phyloP scores from a whole-genome alignment of 1,140 invertebrate species.

The Rhysida immarginata region DNA sequence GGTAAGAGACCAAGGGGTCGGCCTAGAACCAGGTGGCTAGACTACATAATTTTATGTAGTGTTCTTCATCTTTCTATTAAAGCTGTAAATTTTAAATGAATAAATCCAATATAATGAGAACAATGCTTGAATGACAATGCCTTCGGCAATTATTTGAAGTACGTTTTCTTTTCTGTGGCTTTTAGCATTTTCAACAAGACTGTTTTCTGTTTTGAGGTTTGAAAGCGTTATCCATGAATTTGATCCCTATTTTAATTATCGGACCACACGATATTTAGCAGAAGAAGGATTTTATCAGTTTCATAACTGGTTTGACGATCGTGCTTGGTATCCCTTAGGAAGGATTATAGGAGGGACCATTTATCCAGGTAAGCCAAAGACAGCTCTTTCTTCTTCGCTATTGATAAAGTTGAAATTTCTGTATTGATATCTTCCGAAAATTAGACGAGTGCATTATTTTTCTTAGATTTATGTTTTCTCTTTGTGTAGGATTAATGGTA shows the following conservation, averaged over 20 bases:
- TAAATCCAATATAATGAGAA: background rate
- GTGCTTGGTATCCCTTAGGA: constrained; percentile 95
- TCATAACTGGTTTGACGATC: constrained; percentile 98
- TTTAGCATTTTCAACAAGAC: constrained; percentile 82
- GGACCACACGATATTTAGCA: constrained; percentile 83
- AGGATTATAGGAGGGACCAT: constrained; percentile 95
- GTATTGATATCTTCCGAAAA: background rate
- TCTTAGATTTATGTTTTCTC: background rate
- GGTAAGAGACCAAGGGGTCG: background rate
- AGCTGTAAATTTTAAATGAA: background rate
- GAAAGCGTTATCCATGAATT: constrained; percentile 98
- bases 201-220: constrained; percentile 92
- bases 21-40: too few species aligned
- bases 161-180: constrained; percentile 28
- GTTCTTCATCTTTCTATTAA: background rate
- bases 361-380: constrained; percentile 53
- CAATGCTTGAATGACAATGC: background rate
- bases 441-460: background rate
- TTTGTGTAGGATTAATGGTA: constrained; percentile 62
- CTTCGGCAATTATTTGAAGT: background rate
- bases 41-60: background rate
- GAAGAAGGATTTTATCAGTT: constrained; percentile 96
- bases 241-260: constrained; percentile 97
- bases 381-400: background rate
- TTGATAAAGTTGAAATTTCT: too few species aligned